Base-by-base conservation (phyloP, 2,888 invertebrate species). In the Gastracanthus pulcherrimus region DNA sequence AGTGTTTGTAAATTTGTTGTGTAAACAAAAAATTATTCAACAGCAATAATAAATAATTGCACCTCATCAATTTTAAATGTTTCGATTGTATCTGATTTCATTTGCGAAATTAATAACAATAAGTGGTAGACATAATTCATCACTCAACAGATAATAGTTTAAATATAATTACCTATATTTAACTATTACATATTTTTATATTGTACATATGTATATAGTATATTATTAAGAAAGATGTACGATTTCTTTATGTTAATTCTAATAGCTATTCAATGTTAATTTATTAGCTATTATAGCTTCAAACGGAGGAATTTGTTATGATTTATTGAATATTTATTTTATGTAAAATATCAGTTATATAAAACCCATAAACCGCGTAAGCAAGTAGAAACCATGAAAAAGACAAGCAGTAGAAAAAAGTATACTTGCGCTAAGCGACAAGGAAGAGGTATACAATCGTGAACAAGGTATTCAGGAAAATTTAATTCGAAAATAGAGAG, bases 221-320 rank as follows among this genome's bases (percentile, higher is more conserved):
- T 51, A 19, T 34, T 34, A 51, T 70, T 51, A 70, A 51, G 34
- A 51, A 51, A 70, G 69, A 51, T 34, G 23, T 23, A 51, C 34
- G 31, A 51, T 9, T 34, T 31, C 36, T 36, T 19, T 62, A 62
- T 48, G 69, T 11, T 26, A 70, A 70, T 70, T 11, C 34, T 11
- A 16, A 4, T 23, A 9, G 9, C 6, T 19, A 41, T 66, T 41
- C 23, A 66, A 66, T 66, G 69, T 51, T 70, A 70, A 70, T 70
- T 70, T 31, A 51, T 26, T 19, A 2, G 34, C 55, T 26, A 26
- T 55, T 2, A 1, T 45, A 45, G 7, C 7, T 38, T 11, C 16
- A 13, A 41, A 16, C 41, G 13, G 19, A 48, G 19, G 19, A 51
- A 51, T n/a, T n/a, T n/a, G n/a, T n/a, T n/a, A n/a, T n/a, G n/a